These are phyloP conservation scores for Prunella strophiata DNA, from an alignment of 2,797 vertebrate genomes.

Conservation along the genomic window DNA sequence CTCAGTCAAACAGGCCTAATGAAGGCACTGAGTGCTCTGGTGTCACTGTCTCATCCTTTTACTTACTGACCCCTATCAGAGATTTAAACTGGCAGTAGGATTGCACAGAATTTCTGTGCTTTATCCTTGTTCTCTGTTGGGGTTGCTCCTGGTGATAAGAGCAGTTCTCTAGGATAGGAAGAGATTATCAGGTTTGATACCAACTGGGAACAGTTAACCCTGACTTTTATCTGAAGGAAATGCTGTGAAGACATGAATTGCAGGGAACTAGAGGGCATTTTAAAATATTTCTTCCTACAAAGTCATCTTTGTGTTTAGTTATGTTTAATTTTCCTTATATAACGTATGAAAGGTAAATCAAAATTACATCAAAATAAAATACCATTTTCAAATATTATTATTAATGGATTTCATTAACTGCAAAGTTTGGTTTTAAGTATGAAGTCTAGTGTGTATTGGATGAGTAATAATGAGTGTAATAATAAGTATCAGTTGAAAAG, in stretches of 20 bases:
- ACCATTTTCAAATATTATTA: background rate
- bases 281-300: background rate
- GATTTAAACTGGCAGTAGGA: background rate
- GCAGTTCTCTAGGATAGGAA: background rate
- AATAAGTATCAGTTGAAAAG: background rate
- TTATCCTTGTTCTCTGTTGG: background rate
- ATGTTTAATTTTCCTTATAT: background rate
- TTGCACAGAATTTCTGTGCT: background rate
- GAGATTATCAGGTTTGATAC: constrained; percentile 28
- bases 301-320: background rate
- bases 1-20: background rate
- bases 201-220: background rate
- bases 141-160: background rate
- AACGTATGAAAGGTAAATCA: background rate
- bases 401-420: background rate
- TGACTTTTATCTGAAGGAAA: background rate
- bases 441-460: background rate
- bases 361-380: background rate
- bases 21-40: background rate
- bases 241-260: background rate
- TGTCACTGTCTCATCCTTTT: background rate
- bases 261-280: background rate
- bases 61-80: background rate
- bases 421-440: background rate
- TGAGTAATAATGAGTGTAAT: background rate